Base-by-base conservation (phyloP, 2,888 invertebrate species). In the Platycheirus albimanus region DNA sequence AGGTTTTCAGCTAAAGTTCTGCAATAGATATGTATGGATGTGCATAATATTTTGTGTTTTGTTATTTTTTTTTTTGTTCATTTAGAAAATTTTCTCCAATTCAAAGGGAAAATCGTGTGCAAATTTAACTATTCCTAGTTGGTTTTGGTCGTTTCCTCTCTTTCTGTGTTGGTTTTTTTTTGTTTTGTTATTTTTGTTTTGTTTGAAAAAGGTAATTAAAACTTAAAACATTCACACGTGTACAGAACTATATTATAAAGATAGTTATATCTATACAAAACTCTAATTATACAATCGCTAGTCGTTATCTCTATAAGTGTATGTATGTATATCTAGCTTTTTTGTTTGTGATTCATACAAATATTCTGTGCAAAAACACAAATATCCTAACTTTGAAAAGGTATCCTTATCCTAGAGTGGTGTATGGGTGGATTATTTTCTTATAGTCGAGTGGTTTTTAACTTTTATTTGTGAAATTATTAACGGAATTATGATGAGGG, bases 281-380 rank as follows among this genome's bases (percentile, higher is more conserved):
- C 36, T 77, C 67, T 66, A 83, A 83, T 83, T 83, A 83, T 72
- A 77, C 67, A 81, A 49, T 81, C 71, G 63, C 71, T 67, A 77
- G 77, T 72, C 77, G 76, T 83, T 76, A 81, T 71, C 52, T 61
- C 70, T 64, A n/a, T n/a, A 76, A 70, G 67, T 63, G 52, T 69
- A 67, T 47, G 10, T n/a, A n/a, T 45, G 1, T 19, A 7, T 24
- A 5, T n/a, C n/a, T 13, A 47, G 36, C 19, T 63, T 43, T 72
- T 24, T 49, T 13, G 2, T 30, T 15, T 45, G 5, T 33, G 3
- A 33, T 4, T 33, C 7, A 8, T 7, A 13, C 36, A 69, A 52
- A 58, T 71, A 71, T 64, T 64, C 63, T 49, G 54, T 70, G 70
- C 45, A 28, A 36, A 36, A 41, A 38, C 33, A 52, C 28, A 56